These are phyloP conservation scores for Cinclus cinclus DNA, from an alignment of 2,113 vertebrate species.

Conservation along the genomic window DNA sequence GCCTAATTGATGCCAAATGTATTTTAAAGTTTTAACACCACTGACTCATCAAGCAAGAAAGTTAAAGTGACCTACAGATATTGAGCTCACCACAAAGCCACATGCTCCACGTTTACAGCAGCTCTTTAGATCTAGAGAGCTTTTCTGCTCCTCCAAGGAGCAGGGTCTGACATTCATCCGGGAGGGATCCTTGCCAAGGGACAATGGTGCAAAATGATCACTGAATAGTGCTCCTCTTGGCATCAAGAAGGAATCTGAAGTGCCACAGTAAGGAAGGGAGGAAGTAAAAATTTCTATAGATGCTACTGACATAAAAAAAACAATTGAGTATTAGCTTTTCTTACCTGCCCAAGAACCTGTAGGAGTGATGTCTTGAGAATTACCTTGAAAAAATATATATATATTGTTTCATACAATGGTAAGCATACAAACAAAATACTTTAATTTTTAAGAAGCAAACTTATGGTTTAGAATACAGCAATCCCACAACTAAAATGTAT, in stretches of 20 bases:
- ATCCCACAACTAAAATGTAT: not conserved
- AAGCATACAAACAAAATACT: not conserved
- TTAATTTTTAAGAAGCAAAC: not conserved
- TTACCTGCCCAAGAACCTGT: constrained; percentile 93
- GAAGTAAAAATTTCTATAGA: not conserved
- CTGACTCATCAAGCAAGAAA: not conserved
- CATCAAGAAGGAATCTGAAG: not conserved
- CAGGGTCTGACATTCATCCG: accelerated
- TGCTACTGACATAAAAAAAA: not conserved
- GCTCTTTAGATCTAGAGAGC: not conserved
- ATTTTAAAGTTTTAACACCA: not conserved
- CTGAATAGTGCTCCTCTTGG: not conserved
- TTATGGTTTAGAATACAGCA: not conserved
- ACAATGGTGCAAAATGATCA: not conserved
- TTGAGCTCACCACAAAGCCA: not conserved
- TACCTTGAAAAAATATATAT: constrained; percentile 73
- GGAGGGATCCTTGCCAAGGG: not conserved
- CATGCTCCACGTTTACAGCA: not conserved
- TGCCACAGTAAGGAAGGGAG: not conserved
- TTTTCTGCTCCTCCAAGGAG: not conserved
- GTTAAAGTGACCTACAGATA: not conserved
- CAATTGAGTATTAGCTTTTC: not conserved
- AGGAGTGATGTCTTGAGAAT: constrained; percentile 85
- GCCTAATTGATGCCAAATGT: not conserved
- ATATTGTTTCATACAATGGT: not conserved